Conservation (phyloP, 1,140 invertebrate genomes). For the Hypsibius dujardini region DNA sequence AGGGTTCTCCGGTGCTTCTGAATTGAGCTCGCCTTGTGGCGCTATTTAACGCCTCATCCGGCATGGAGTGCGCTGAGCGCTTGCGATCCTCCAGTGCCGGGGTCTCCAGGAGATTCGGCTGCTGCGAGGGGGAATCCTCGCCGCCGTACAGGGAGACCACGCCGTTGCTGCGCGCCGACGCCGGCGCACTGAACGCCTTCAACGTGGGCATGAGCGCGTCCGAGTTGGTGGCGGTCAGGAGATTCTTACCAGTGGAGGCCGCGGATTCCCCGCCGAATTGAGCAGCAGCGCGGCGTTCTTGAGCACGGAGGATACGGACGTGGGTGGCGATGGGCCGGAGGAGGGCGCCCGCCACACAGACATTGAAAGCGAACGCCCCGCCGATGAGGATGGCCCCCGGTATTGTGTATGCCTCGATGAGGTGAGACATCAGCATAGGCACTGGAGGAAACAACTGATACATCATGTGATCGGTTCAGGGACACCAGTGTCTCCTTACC, state of each 20-base stretch:
- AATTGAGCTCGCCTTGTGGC: too few relatives aligned
- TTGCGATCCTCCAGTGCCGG: neutral
- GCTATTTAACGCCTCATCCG: neutral
- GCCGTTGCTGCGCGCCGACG: slow-evolving; percentile 7
- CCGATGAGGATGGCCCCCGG: slow-evolving; percentile 44
- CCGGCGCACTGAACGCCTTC: slow-evolving; percentile 16
- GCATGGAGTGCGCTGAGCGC: slow-evolving; percentile 10
- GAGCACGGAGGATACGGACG: slow-evolving; percentile 6
- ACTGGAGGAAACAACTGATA: slow-evolving; percentile 11
- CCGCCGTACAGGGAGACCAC: neutral
- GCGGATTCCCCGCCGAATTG: neutral
- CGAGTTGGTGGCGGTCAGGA: too few relatives aligned
- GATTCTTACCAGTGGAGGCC: neutral
- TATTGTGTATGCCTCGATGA: slow-evolving; percentile 24
- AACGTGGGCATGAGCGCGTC: neutral
- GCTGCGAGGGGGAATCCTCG: neutral
- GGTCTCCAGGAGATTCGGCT: neutral
- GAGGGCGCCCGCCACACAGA: slow-evolving; percentile 55
- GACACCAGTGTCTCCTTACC: too few relatives aligned
- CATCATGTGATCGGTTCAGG: too few relatives aligned
- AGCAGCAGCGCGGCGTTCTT: neutral
- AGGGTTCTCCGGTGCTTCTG: neutral
- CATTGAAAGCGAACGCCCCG: slow-evolving; percentile 60
- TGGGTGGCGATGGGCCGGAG: slow-evolving; percentile 47
- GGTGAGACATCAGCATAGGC: slow-evolving; percentile 10